These are phyloP conservation scores for Sciurus niger DNA, from an alignment of 2,113 vertebrate species.

Conservation along the genomic window DNA sequence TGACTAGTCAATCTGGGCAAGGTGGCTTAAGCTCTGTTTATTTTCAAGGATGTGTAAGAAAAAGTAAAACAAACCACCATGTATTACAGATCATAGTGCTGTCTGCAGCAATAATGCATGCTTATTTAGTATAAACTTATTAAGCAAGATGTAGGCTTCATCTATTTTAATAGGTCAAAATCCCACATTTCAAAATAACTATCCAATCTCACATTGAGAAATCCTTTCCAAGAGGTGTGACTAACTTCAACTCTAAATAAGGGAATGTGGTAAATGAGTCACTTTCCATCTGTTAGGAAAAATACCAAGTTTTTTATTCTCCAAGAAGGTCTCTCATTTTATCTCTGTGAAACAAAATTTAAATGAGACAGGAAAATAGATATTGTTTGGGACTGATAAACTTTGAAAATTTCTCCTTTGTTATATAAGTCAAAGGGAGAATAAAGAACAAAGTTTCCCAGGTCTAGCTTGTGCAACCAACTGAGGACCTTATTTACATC, in stretches of 20 bases:
- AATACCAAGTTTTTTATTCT: background rate
- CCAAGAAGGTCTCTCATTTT: slow-evolving; percentile 27
- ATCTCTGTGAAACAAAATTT: slow-evolving; percentile 17
- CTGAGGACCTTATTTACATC: background rate
- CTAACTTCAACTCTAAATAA: slow-evolving; percentile 40
- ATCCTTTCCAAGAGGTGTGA: background rate
- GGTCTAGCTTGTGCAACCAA: background rate
- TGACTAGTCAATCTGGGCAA: background rate
- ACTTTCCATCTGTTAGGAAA: background rate
- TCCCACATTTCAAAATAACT: slow-evolving; percentile 44
- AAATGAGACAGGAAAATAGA: background rate
- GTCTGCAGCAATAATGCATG: background rate
- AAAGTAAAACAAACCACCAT: background rate
- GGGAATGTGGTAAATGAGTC: background rate
- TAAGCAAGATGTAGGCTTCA: background rate
- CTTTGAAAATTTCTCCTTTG: slow-evolving; percentile 30
- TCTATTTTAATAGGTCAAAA: slow-evolving; percentile 14
- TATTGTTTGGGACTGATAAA: background rate
- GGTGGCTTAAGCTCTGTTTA: background rate
- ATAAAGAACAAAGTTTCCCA: background rate
- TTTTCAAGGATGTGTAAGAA: slow-evolving; percentile 18
- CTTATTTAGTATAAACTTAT: background rate
- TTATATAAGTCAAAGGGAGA: background rate
- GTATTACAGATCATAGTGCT: background rate
- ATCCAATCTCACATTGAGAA: background rate